phyloP scores from a whole-genome alignment of 2,888 invertebrate species.

The Macrophya annulata region DNA sequence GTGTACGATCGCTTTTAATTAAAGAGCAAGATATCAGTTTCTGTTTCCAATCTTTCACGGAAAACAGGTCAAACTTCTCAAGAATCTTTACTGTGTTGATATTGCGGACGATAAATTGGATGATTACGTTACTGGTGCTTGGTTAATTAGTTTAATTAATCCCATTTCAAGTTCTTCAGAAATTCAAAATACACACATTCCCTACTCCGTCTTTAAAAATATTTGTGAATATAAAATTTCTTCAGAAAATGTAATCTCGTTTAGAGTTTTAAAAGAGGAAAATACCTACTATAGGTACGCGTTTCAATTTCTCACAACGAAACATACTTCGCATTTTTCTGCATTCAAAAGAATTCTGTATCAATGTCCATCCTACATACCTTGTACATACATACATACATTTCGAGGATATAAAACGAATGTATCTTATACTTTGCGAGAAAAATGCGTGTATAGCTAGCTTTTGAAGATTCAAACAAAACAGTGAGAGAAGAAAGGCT shows the following conservation, averaged over 20 bases:
- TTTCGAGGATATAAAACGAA: not conserved
- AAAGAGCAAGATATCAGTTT: not conserved
- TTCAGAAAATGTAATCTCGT: not conserved
- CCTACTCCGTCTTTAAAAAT: not conserved
- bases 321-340: not conserved
- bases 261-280: not conserved
- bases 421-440: not conserved
- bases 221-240: not conserved
- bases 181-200: not conserved
- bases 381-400: not conserved
- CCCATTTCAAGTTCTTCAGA: not conserved
- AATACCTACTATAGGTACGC: not conserved
- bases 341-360: not conserved
- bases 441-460: not conserved
- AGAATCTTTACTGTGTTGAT: not conserved
- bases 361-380: not conserved
- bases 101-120: not conserved
- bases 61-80: not conserved
- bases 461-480: not conserved
- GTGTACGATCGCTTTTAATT: not conserved
- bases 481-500: not conserved
- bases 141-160: slow-evolving; percentile 17
- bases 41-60: not conserved
- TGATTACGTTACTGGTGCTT: not conserved
- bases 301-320: not conserved